phyloP scores from a whole-genome alignment of 92 coral and sea anemone species.

The Epizoanthus stellaris region DNA sequence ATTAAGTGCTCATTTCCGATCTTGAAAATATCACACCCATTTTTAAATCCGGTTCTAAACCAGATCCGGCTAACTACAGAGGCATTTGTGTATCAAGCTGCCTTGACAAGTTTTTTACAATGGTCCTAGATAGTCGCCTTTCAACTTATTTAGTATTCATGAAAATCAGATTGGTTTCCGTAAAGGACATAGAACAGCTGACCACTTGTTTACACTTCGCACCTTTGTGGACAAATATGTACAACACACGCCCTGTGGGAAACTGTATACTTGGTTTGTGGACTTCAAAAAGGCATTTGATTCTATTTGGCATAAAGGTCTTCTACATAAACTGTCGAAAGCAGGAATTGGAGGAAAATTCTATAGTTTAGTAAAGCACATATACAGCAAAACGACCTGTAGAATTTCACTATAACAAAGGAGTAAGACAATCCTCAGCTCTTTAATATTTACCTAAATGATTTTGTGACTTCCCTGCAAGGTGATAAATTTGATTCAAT shows the following conservation, averaged over 20 bases:
- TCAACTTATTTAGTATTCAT: constrained; percentile 1
- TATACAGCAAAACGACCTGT: constrained; percentile 48
- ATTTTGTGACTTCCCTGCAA: constrained; percentile 14
- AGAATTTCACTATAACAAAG: constrained; percentile 41
- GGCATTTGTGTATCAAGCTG: constrained; percentile 60
- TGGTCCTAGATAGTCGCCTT: constrained; percentile 39
- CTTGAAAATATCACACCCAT: constrained; percentile 49
- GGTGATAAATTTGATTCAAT: constrained; percentile 9
- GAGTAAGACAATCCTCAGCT: constrained; percentile 56
- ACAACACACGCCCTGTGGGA: neutral
- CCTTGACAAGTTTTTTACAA: constrained; percentile 45
- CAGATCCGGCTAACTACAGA: constrained; percentile 45
- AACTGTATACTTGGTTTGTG: constrained; percentile 44
- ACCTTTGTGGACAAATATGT: constrained; percentile 40
- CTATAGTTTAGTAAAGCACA: constrained; percentile 9
- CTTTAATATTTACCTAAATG: constrained; percentile 51
- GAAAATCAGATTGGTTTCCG: constrained; percentile 50
- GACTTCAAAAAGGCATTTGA: constrained; percentile 52
- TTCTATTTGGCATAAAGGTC: constrained; percentile 62
- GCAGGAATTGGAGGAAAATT: constrained; percentile 42
- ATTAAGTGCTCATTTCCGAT: constrained; percentile 34
- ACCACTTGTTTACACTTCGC: constrained; percentile 49
- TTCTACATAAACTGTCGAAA: constrained; percentile 34
- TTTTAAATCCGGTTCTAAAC: constrained; percentile 42
- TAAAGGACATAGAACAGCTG: constrained; percentile 51